Conservation (phyloP, 2,888 invertebrate genomes). For the Anagyrus pseudococci region DNA sequence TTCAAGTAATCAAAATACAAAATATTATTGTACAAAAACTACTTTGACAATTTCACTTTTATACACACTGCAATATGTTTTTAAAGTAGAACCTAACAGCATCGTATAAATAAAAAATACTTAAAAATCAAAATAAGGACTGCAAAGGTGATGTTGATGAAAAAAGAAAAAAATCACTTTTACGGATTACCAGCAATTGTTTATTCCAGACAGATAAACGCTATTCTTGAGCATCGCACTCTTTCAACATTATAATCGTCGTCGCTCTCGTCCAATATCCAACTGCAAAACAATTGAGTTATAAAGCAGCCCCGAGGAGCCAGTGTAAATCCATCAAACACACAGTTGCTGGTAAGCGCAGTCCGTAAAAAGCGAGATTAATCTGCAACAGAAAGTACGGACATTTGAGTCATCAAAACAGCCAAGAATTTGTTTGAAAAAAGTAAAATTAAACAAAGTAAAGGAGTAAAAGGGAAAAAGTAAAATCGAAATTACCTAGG, state of each 20-base stretch:
- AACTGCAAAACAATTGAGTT: no score
- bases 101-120: no score
- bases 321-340: constrained; percentile 21
- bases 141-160: constrained; percentile 35
- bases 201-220: constrained; percentile 53
- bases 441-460: no score
- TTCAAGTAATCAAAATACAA: no score
- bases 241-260: no score
- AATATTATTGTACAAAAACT: no score
- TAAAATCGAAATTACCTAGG: constrained; percentile 20
- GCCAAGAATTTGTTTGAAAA: no score
- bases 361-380: constrained; percentile 33
- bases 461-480: not conserved
- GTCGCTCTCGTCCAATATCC: no score
- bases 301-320: no score
- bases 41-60: constrained; percentile 1
- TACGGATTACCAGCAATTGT: constrained; percentile 50
- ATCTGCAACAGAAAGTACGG: constrained; percentile 31
- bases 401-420: not conserved
- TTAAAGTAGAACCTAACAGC: no score
- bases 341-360: constrained; percentile 39
- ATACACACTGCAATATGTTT: not conserved
- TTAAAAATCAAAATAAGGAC: not conserved
- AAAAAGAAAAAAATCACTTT: constrained; percentile 26
- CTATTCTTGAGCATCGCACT: no score